These are phyloP conservation scores for Enteromius fasciolatus DNA, from an alignment of 2,797 vertebrate species.

Conservation along the genomic window DNA sequence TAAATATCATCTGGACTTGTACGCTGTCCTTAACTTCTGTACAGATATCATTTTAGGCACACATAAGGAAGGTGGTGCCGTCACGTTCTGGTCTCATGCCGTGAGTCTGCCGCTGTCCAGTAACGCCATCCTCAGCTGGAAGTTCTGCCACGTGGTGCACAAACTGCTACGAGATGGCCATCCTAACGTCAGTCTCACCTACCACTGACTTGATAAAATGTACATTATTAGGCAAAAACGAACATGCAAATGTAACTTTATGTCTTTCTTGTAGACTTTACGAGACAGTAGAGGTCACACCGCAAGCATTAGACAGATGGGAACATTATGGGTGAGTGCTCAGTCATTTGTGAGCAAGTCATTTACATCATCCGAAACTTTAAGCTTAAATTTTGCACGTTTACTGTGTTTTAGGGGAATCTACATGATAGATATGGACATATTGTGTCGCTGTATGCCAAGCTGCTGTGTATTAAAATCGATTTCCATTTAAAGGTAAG, in stretches of 20 bases:
- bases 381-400: neutral
- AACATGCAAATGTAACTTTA: neutral
- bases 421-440: slow-evolving; percentile 94
- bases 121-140: slow-evolving; percentile 95
- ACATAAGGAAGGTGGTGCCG: slow-evolving; percentile 89
- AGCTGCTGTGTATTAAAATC: slow-evolving; percentile 88
- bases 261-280: slow-evolving; percentile 75
- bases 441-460: slow-evolving; percentile 88
- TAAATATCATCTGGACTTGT: neutral
- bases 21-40: slow-evolving; percentile 76
- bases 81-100: slow-evolving; percentile 94
- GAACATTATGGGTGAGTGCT: slow-evolving; percentile 85
- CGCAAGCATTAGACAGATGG: slow-evolving; percentile 86
- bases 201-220: neutral
- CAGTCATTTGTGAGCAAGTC: neutral
- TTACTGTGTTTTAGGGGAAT: slow-evolving; percentile 80
- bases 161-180: slow-evolving; percentile 93
- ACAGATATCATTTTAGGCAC: slow-evolving; percentile 91
- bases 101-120: slow-evolving; percentile 92
- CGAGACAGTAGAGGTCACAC: slow-evolving; percentile 87
- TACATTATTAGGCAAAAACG: neutral
- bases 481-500: slow-evolving; percentile 92
- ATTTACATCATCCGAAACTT: neutral
- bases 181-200: slow-evolving; percentile 67
- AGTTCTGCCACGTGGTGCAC: slow-evolving; percentile 96